Evolutionary conservation across 2,888 invertebrate species (phyloP).

Genomic region (Sepioteuthis lessoniana): DNA sequence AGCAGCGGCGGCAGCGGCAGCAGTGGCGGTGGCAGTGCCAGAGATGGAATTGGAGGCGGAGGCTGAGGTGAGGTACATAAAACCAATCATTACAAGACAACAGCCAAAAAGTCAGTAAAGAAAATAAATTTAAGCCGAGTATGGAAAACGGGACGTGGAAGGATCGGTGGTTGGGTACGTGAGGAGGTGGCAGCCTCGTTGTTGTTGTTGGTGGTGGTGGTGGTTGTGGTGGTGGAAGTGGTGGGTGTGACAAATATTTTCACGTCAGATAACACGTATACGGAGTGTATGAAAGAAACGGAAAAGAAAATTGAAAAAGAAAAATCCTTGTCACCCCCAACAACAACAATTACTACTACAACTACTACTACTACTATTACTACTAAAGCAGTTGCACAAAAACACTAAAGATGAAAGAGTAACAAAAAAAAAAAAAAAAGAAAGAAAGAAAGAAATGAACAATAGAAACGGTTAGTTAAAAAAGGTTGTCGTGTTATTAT

Average conservation of each 20-base stretch:
- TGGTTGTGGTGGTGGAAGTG: not conserved
- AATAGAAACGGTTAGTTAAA: not conserved
- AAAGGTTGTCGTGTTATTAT: slow-evolving; percentile 11
- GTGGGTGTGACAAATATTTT: not conserved
- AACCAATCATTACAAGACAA: not conserved
- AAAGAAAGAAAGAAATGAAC: not conserved
- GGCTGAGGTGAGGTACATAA: not conserved
- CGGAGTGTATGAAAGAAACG: not conserved
- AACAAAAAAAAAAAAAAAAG: not conserved
- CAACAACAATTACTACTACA: too few species aligned
- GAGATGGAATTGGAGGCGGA: too few species aligned
- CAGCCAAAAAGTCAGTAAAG: not conserved
- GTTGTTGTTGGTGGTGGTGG: too few species aligned
- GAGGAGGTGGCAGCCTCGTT: too few species aligned
- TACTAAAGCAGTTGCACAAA: too few species aligned
- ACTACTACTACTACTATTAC: too few species aligned
- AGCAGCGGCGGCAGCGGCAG: too few species aligned
- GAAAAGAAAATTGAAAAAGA: not conserved
- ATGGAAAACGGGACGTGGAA: not conserved
- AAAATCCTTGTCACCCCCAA: slow-evolving; percentile 16
- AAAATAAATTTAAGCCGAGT: not conserved
- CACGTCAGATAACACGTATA: slow-evolving; percentile 33
- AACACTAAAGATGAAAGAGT: not conserved
- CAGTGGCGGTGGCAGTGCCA: too few species aligned
- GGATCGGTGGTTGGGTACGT: too few species aligned